Percentiles rank a stretch among this genome's conserved stretches.
Evolutionary conservation across 2,113 vertebrate species (phyloP).

Genomic region (Aspidoscelis tigris): DNA sequence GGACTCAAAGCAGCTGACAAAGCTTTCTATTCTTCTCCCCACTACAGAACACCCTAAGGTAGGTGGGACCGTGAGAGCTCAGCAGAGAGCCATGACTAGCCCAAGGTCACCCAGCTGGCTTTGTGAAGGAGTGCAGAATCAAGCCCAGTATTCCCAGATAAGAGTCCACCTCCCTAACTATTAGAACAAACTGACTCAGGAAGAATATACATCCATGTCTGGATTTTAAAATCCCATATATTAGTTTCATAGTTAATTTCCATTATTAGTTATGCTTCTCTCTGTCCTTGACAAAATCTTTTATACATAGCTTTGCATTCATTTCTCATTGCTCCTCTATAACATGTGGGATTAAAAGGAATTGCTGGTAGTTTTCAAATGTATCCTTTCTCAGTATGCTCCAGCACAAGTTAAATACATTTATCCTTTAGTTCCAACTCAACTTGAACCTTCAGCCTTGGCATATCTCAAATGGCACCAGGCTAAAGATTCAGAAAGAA

Average conservation of each 20-base stretch:
- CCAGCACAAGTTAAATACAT: not conserved
- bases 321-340: not conserved
- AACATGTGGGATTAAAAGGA: conserved; percentile 12
- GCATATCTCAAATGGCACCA: not conserved
- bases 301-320: not conserved
- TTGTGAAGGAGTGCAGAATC: no score
- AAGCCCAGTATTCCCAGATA: no score
- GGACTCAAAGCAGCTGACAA: no score
- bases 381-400: not conserved
- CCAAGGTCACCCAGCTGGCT: no score
- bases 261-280: not conserved
- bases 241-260: conserved; percentile 10
- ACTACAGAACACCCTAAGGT: no score
- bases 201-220: not conserved
- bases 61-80: no score
- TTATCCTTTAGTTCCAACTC: not conserved
- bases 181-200: no score
- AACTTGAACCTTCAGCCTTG: not conserved
- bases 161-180: no score
- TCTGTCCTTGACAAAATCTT: not conserved
- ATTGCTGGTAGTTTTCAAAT: not conserved
- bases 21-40: no score
- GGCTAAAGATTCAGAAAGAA: not conserved
- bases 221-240: not conserved
- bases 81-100: no score